phyloP scores from a whole-genome alignment of 2,888 invertebrate species.

The Sinotaia quadrata region DNA sequence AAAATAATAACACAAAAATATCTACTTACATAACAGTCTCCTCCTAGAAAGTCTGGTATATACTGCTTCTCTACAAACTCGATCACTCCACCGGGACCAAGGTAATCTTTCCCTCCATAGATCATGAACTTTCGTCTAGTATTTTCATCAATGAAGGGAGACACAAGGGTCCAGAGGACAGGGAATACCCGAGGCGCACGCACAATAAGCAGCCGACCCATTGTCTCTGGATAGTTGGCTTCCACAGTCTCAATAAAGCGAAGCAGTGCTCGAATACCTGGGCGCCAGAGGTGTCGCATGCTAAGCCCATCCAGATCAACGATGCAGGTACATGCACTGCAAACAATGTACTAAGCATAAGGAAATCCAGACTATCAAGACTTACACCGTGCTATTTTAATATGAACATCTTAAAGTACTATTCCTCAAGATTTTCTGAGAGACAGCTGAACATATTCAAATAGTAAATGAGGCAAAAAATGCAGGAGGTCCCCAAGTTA shows the following conservation, averaged over 20 bases:
- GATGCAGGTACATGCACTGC: constrained; percentile 88
- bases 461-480: too few relatives aligned
- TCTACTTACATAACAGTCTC: constrained; percentile 85
- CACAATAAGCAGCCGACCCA: constrained; percentile 91
- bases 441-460: not conserved
- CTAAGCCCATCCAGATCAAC: constrained; percentile 94
- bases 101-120: constrained; percentile 91
- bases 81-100: constrained; percentile 84
- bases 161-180: constrained; percentile 94
- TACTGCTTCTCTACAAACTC: constrained; percentile 89
- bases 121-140: constrained; percentile 93
- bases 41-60: constrained; percentile 94
- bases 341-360: constrained; percentile 36
- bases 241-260: constrained; percentile 88
- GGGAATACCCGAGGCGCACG: constrained; percentile 95
- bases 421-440: not conserved
- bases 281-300: constrained; percentile 96
- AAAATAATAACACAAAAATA: too few relatives aligned
- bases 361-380: too few relatives aligned
- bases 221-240: constrained; percentile 95
- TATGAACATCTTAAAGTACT: too few relatives aligned
- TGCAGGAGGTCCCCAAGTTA: too few relatives aligned
- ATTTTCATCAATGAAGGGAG: constrained; percentile 95
- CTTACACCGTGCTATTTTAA: too few relatives aligned
- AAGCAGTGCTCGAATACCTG: constrained; percentile 82